These are phyloP conservation scores for Ailuropoda melanoleuca DNA, from an alignment of 2,113 vertebrate genomes.

Conservation along the genomic window DNA sequence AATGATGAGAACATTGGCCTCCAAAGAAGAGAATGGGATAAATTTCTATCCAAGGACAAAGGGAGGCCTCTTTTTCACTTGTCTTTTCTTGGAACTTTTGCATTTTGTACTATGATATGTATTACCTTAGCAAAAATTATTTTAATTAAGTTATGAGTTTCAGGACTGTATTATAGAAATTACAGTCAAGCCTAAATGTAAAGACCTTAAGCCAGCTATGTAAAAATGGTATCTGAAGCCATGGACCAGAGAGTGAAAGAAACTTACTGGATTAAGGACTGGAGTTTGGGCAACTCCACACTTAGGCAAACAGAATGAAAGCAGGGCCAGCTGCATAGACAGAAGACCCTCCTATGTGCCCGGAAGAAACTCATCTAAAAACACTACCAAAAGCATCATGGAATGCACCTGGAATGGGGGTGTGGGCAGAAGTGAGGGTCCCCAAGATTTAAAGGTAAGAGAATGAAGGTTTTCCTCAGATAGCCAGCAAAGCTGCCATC, in stretches of 20 bases:
- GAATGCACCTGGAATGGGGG: not conserved
- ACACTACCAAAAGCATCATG: constrained; percentile 9
- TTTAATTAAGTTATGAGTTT: constrained; percentile 22
- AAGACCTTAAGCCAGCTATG: constrained; percentile 21
- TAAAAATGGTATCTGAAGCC: constrained; percentile 21
- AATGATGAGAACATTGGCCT: not conserved
- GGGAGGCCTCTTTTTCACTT: not conserved
- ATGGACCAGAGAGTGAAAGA: not conserved
- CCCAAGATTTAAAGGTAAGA: not conserved
- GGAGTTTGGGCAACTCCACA: not conserved
- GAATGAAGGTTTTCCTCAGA: constrained; percentile 26
- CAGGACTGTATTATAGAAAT: not conserved
- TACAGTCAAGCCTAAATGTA: not conserved
- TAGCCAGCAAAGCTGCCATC: not conserved
- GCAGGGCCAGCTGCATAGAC: not conserved
- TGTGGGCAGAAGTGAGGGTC: not conserved
- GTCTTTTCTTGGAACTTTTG: not conserved
- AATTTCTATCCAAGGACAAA: constrained; percentile 6
- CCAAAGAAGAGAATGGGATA: not conserved
- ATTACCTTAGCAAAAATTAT: not conserved
- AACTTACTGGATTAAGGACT: constrained; percentile 1
- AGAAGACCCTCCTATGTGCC: not conserved
- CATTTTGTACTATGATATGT: not conserved
- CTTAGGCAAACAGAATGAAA: not conserved
- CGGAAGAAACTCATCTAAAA: constrained; percentile 19